These are phyloP conservation scores for Scaptodrosophila latifasciaeformis DNA, from an alignment of 2,888 invertebrate genomes.

Conservation along the genomic window DNA sequence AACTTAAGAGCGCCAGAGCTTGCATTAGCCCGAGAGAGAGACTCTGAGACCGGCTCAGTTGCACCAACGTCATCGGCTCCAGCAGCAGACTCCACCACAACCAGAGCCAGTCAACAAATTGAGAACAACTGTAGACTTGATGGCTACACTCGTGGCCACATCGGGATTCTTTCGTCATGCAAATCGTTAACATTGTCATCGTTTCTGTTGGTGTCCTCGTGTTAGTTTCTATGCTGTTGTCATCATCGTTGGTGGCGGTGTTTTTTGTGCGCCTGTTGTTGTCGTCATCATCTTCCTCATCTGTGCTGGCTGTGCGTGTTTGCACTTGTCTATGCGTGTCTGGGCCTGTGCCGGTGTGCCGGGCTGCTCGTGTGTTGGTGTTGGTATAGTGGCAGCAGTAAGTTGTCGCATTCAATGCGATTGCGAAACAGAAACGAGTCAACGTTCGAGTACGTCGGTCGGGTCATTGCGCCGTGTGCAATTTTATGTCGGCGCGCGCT, in stretches of 20 bases:
- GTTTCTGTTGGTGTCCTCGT: too few relatives aligned
- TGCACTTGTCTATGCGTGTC: too few relatives aligned
- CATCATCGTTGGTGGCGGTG: too few relatives aligned
- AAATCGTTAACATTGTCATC: too few relatives aligned
- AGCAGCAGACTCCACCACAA: conserved; percentile 7
- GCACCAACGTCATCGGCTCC: background rate
- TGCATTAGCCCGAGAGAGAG: background rate
- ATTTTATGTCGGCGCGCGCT: conserved; percentile 20
- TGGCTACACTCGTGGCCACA: background rate
- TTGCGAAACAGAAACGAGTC: conserved; percentile 69
- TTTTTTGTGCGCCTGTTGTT: conserved; percentile 33
- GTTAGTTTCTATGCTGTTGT: too few relatives aligned
- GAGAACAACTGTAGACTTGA: background rate
- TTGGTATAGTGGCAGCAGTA: conserved; percentile 16
- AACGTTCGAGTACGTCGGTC: conserved; percentile 71
- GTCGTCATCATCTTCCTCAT: conserved; percentile 33
- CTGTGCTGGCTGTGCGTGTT: too few relatives aligned
- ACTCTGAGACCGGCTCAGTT: background rate
- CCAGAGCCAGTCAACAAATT: conserved; percentile 1
- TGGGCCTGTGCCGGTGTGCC: too few relatives aligned
- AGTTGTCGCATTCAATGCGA: conserved; percentile 45
- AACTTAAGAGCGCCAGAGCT: conserved; percentile 39
- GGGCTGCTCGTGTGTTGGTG: too few relatives aligned
- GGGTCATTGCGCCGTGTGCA: conserved; percentile 70
- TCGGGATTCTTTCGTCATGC: too few relatives aligned